These are phyloP conservation scores for Acropternis orthonyx DNA, from an alignment of 2,797 vertebrate genomes.

Conservation along the genomic window DNA sequence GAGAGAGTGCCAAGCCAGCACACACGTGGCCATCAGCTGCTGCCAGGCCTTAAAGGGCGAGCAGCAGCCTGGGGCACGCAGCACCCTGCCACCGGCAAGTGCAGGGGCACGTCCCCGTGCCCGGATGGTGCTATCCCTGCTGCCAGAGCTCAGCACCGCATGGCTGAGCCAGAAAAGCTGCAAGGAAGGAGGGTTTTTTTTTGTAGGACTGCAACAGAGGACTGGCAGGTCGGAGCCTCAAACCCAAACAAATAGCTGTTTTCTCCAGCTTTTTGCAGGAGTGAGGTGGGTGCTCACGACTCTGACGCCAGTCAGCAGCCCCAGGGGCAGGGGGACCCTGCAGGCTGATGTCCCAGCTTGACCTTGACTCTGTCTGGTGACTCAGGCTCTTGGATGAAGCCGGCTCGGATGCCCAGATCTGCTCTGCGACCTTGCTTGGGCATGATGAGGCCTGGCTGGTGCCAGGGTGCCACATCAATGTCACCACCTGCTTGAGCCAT, in stretches of 20 bases:
- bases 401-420: neutral
- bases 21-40: conserved; percentile 65
- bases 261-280: neutral
- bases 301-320: fast-evolving
- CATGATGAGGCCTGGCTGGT: neutral
- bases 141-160: neutral
- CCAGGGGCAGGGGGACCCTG: neutral
- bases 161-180: neutral
- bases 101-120: neutral
- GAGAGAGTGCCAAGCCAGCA: neutral
- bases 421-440: neutral
- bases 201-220: neutral
- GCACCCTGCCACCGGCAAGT: neutral
- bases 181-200: neutral
- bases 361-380: neutral
- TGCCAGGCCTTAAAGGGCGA: conserved; percentile 54
- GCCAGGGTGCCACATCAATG: neutral
- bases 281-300: neutral
- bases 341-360: neutral
- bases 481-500: fast-evolving
- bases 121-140: neutral
- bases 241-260: neutral
- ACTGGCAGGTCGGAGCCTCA: fast-evolving
- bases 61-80: neutral
- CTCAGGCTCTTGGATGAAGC: neutral